Base-by-base conservation (phyloP, 2,797 vertebrate species). In the Protonibea diacanthus region DNA sequence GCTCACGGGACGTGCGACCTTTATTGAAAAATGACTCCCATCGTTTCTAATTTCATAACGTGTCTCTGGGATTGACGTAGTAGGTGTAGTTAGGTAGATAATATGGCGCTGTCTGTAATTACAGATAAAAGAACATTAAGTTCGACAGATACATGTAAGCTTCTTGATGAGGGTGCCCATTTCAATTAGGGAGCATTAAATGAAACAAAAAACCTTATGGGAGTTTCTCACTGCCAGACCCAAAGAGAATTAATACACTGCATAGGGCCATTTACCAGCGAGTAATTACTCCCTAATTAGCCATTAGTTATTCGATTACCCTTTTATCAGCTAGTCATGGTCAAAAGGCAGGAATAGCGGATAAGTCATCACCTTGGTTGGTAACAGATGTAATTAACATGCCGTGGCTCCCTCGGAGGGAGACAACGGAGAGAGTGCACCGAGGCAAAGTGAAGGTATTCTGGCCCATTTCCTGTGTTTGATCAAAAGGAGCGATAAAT, bases 241-340 rank as follows among this genome's bases (percentile, higher is more conserved):
- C 91, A 71, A 91, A 90, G 90, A 93, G 92, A 93, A 94, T 95
- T 95, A 94, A 95, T 94, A 90, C 83, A 87, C 86, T 92, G 89
- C 77, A 87, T 88, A 87, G 92, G 90, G 78, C 91, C 95, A 93
- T 94, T 95, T 94, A 94, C 89, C 89, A 85, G 82, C 72, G 78
- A 90, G 83, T 94, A 95, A 96, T 95, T 95, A 95, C 92, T 89
- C 89, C 88, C 92, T 95, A 95, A 96, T 95, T 95, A 95, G 70
- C 92, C 91, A 93, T 95, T 94, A 95, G 93, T 95, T 95, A 95
- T 95, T 94, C 88, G 93, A 96, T 95, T 95, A 95, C 86, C 93
- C 92, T 91, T 95, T 95, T 93, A 94, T 95, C 94, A 95, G 92
- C 94, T 94, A 93, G 94, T 94, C 93, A 94, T 91, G 90, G 94